A percentile compares a stretch with the other conserved stretches of the same genome.
Evolutionary conservation across 2,888 invertebrate species (phyloP).

Genomic region (Idaea aversata): DNA sequence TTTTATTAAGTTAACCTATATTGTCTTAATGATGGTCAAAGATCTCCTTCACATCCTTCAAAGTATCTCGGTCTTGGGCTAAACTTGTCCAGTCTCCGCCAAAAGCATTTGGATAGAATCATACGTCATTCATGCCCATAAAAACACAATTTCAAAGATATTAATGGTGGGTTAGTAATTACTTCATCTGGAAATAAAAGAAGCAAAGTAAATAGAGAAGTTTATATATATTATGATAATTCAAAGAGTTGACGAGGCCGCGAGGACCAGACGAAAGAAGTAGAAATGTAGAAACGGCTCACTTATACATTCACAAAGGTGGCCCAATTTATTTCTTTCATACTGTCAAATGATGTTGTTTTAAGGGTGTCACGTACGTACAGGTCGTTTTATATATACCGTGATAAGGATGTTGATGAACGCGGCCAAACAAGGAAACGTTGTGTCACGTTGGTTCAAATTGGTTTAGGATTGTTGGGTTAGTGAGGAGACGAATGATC

Average conservation of each 20-base stretch:
- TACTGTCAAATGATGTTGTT: neutral
- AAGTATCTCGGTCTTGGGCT: too few species aligned
- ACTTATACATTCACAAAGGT: slow-evolving; percentile 16
- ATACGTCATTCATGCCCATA: too few species aligned
- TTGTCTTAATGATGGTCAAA: too few species aligned
- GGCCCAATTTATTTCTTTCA: slow-evolving; percentile 13
- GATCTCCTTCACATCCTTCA: too few species aligned
- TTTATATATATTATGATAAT: neutral
- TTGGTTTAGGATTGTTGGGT: neutral
- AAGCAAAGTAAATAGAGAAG: neutral
- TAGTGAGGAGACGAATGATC: neutral
- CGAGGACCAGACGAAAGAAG: neutral
- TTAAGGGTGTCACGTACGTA: neutral
- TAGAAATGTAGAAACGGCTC: slow-evolving; percentile 5
- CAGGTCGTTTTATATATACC: neutral
- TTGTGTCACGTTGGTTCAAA: neutral
- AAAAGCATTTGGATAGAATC: too few species aligned
- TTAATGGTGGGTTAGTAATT: neutral
- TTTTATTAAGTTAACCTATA: too few species aligned
- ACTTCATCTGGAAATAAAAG: neutral
- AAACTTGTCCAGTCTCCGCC: too few species aligned
- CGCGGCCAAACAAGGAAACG: neutral
- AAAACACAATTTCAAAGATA: too few species aligned
- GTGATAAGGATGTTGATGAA: neutral
- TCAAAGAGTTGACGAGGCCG: neutral